phyloP scores from a whole-genome alignment of 2,113 vertebrate species.

The Peucedramus taeniatus region DNA sequence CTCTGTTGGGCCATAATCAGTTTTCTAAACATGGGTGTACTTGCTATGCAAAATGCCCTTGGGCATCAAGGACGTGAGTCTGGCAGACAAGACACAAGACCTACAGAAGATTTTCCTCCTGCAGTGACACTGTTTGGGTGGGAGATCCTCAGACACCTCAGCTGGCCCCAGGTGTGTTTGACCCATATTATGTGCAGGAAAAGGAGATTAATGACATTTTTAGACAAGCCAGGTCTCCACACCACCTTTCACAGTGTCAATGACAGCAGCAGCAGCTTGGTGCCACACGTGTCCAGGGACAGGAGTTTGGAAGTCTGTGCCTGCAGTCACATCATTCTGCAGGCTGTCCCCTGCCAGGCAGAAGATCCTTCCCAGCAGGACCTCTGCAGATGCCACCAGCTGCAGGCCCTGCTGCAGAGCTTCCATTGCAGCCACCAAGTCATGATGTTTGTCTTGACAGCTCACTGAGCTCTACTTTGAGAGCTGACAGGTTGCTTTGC shows the following conservation, averaged over 20 bases:
- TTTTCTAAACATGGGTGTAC: not conserved
- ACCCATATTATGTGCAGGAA: not conserved
- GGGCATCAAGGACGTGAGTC: fast-evolving
- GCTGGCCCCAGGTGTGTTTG: not conserved
- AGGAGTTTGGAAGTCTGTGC: not conserved
- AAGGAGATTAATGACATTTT: not conserved
- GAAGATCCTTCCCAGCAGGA: not conserved
- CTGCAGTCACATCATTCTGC: not conserved
- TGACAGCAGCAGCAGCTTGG: not conserved
- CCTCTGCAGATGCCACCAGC: not conserved
- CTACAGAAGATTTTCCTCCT: not conserved
- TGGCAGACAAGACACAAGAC: not conserved
- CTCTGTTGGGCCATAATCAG: not conserved
- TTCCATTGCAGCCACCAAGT: not conserved
- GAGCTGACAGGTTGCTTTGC: not conserved
- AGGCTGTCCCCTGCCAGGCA: not conserved
- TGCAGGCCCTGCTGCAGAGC: not conserved
- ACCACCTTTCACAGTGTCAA: not conserved
- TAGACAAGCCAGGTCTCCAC: not conserved
- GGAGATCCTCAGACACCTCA: not conserved
- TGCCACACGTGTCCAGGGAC: not conserved
- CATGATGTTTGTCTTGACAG: not conserved
- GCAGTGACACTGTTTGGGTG: not conserved
- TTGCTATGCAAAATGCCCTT: not conserved
- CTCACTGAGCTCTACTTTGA: not conserved